Evolutionary conservation across 2,113 vertebrate genomes (phyloP), one percentile per base, ranked within the genome.

Genomic region (Empidonax alnorum): DNA sequence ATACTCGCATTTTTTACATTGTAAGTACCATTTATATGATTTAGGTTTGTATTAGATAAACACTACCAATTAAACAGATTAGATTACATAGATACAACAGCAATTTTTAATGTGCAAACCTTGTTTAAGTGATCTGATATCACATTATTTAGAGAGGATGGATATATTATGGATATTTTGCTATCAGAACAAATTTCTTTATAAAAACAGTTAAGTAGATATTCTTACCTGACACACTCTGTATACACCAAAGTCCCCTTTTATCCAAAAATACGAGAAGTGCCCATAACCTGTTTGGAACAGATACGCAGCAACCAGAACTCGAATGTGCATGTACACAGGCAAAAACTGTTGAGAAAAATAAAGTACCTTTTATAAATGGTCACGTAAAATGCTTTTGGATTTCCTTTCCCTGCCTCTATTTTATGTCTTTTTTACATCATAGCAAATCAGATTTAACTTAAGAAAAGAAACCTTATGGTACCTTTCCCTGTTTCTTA

Each of bases 211-310:
- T 39, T 39, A 73, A 55, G 33, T 5, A 59, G 28, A 16, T 50
- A 35, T 79, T 91, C 93, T 95, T 97, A 99, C 99, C 98, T 99
- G 99, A 96, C 99, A 99, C n/a, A 99, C 98, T 97, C 99, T 98
- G 87, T 99, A 98, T 42, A 99, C 98, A 93, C 99, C 99, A 91
- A 99, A 99, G 97, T 99, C 99, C 86, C 99, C 99, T 97, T 99
- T 99, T 81, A 99, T 94, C 99, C 99, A 99, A 96, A 99, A 99
- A 95, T 99, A 99, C 2, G 99, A 99, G 94, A 99, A 99, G 97
- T 99, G 99, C 30, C 99, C 99, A 90, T 99, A 99, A 61, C 99
- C 99, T 35, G 99, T 99, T 95, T 99, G 99, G 96, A 99, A 99
- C 27, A 99, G 98, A 97, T 99, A 99, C 0, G 99, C 99, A 91